Conservation (phyloP, 2,113 vertebrate genomes). For the Agelaius tricolor region DNA sequence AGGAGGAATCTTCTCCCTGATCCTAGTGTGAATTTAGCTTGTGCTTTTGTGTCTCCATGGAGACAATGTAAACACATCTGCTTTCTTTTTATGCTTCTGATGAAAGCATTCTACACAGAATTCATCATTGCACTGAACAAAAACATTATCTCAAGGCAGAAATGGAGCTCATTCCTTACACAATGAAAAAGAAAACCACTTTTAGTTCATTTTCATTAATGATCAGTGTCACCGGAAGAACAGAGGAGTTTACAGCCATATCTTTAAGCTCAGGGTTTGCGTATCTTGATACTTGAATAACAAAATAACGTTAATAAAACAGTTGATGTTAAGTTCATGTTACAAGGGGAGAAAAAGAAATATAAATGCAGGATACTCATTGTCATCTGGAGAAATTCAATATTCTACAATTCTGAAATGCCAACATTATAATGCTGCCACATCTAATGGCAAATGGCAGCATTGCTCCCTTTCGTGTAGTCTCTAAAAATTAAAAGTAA, state of each 20-base stretch:
- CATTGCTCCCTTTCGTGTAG: neutral
- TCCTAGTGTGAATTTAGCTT: constrained; percentile 3
- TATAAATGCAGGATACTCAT: neutral
- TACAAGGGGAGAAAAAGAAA: neutral
- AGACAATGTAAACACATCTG: constrained; percentile 72
- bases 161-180: neutral
- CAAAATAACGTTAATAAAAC: neutral
- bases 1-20: neutral
- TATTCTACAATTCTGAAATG: neutral
- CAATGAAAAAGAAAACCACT: neutral
- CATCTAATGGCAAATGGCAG: neutral
- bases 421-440: neutral
- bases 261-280: neutral
- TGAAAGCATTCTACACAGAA: constrained; percentile 15
- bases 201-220: neutral
- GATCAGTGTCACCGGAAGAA: neutral
- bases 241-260: neutral
- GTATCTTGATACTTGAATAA: neutral
- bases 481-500: neutral
- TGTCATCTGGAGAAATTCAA: neutral
- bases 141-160: neutral
- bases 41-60: constrained; percentile 69
- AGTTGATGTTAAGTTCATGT: neutral
- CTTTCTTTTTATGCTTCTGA: constrained; percentile 17
- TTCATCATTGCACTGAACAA: neutral